Percentiles rank a stretch among this genome's conserved stretches.
Evolutionary conservation across 2,888 invertebrate species (phyloP).

Genomic region (Lymantria dispar): DNA sequence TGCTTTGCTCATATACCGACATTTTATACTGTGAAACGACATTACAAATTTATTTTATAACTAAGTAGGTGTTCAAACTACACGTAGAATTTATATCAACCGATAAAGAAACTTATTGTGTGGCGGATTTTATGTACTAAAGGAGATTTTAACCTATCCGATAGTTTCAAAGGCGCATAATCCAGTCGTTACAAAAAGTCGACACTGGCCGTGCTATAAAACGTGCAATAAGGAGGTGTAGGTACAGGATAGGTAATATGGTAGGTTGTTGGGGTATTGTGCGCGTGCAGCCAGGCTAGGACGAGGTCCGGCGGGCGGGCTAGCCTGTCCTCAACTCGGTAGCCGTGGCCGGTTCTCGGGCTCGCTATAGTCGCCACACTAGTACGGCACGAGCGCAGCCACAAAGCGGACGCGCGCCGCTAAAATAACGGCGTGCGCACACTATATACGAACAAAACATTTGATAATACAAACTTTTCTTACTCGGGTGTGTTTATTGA

Average conservation of each 20-base stretch:
- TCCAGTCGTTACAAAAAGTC: slow-evolving; percentile 61
- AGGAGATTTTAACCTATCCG: slow-evolving; percentile 42
- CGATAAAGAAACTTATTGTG: slow-evolving; percentile 36
- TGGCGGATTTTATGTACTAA: slow-evolving; percentile 35
- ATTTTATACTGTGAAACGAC: slow-evolving; percentile 22
- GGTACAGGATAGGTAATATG: slow-evolving; percentile 17
- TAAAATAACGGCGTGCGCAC: slow-evolving; percentile 53
- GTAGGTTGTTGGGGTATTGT: slow-evolving; percentile 9
- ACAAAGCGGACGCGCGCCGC: slow-evolving; percentile 65
- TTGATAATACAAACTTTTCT: slow-evolving; percentile 46
- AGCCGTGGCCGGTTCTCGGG: slow-evolving; percentile 51
- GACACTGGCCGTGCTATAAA: slow-evolving; percentile 52
- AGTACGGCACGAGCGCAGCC: slow-evolving; percentile 69
- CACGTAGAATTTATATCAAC: slow-evolving; percentile 27
- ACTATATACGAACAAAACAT: slow-evolving; percentile 40
- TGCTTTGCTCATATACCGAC: no score
- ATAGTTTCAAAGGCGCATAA: slow-evolving; percentile 56
- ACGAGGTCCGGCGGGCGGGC: slow-evolving; percentile 37
- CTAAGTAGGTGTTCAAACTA: slow-evolving; percentile 10
- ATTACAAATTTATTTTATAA: slow-evolving; percentile 24
- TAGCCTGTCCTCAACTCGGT: slow-evolving; percentile 55
- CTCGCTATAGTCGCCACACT: slow-evolving; percentile 43
- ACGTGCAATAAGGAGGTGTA: slow-evolving; percentile 58
- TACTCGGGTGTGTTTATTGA: slow-evolving; percentile 45
- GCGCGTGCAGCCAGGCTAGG: slow-evolving; percentile 22